Base-by-base conservation (phyloP, 1,140 invertebrate species). In the Oedothorax gibbosus region DNA sequence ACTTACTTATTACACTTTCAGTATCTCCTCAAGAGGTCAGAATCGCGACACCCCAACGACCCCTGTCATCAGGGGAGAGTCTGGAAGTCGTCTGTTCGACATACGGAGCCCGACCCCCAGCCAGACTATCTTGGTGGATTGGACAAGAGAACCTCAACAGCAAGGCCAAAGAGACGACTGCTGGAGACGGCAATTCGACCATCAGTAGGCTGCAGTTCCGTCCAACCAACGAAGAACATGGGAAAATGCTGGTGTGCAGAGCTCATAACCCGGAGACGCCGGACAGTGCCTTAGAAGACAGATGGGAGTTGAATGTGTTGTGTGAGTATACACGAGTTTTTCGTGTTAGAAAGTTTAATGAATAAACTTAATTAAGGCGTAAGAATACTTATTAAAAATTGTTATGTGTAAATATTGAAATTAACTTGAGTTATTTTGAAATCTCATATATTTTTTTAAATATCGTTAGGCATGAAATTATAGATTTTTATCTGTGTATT, bases 91-190 rank as follows among this genome's bases (percentile, higher is more conserved):
- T 95, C 64, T 97, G 96, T 89, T 94, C 94, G 89, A 95, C 95
- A 87, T 94, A 94, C 60, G 96, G 96, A n/a, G 96, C 96, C 0
- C 91, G 95, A 88, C 96, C 96, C 0, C 94, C 95, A 0, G 95
- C 96, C 11, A 93, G 92, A 66, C 93, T 97, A 82, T 96, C 94
- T 15, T 97, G 96, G 96, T 95, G 95, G 89, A 93, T 94, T 53
- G 86, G 77, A 0, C 62, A 76, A 49, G 60, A 93, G 85, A 91
- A 91, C 85, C 88, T 96, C 6, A 76, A 68, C 54, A 53, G 20
- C 8, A 11, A n/a, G n/a, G 73, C 83, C 4, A 82, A 79, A 56
- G 86, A 86, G 53, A 82, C 73, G 14, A 78, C 78, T 14, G 78
- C 87, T 11, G 73, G 71, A 12, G 87, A 87, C 66, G 86, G 84